A percentile compares a stretch with the other conserved stretches of the same genome.
These are phyloP conservation scores for Drosophila sordidapex DNA, from an alignment of 2,888 invertebrate genomes.

Conservation along the genomic window DNA sequence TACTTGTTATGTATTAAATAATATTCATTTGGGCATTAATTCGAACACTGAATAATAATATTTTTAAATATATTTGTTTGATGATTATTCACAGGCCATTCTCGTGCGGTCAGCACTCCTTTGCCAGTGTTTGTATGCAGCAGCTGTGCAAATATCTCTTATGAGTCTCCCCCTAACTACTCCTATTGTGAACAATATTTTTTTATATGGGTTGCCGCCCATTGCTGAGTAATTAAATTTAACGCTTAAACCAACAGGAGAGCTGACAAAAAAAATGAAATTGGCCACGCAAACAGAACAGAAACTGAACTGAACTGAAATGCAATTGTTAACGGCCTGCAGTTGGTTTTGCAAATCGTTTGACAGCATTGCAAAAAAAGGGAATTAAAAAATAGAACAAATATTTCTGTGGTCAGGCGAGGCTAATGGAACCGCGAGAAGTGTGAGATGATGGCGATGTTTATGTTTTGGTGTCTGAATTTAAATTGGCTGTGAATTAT, in stretches of 20 bases:
- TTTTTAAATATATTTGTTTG: constrained; percentile 33
- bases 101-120: constrained; percentile 20
- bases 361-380: constrained; percentile 56
- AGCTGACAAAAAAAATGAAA: constrained; percentile 28
- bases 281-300: constrained; percentile 62
- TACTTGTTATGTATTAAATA: not conserved
- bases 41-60: constrained; percentile 10
- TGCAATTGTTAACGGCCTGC: constrained; percentile 67
- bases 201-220: constrained; percentile 43
- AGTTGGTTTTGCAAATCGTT: constrained; percentile 78
- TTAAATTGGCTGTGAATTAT: constrained; percentile 74
- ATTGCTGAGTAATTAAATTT: constrained; percentile 75
- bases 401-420: constrained; percentile 65
- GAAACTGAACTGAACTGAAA: constrained; percentile 53
- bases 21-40: constrained; percentile 26
- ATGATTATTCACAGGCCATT: constrained; percentile 20
- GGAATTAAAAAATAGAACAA: constrained; percentile 56
- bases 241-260: constrained; percentile 71
- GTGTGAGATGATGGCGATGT: constrained; percentile 23
- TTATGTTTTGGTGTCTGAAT: constrained; percentile 35
- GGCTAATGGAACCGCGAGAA: constrained; percentile 25
- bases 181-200: constrained; percentile 19
- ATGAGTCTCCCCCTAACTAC: constrained; percentile 7
- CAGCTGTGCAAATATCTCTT: constrained; percentile 68
- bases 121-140: constrained; percentile 36